phyloP scores from a whole-genome alignment of 2,888 invertebrate genomes.

The Merodon equestris region DNA sequence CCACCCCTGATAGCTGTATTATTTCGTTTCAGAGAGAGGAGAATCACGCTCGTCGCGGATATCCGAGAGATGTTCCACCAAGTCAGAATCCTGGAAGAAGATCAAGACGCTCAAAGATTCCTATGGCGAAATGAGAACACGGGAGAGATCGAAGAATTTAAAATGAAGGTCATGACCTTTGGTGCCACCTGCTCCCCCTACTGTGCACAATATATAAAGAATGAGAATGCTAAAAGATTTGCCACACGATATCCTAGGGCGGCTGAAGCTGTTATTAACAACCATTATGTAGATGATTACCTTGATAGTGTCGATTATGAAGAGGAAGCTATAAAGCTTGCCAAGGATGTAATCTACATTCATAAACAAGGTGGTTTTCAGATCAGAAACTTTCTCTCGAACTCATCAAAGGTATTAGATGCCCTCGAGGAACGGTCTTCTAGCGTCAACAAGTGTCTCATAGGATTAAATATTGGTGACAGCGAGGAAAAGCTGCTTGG shows the following conservation, averaged over 20 bases:
- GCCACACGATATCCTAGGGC: conserved; percentile 16
- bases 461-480: neutral
- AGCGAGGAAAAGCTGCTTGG: conserved; percentile 51
- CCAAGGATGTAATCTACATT: conserved; percentile 8
- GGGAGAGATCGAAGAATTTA: neutral
- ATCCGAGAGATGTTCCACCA: conserved; percentile 20
- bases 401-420: conserved; percentile 19
- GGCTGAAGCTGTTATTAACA: conserved; percentile 16
- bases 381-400: conserved; percentile 67
- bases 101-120: conserved; percentile 14
- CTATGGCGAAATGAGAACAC: neutral
- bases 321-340: conserved; percentile 15
- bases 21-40: neutral
- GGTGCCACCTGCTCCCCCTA: neutral
- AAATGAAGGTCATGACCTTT: conserved; percentile 6
- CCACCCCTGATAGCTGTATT: neutral
- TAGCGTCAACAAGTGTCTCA: neutral
- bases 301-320: conserved; percentile 28
- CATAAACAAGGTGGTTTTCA: conserved; percentile 22
- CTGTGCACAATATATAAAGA: conserved; percentile 3
- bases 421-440: neutral
- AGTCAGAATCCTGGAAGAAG: conserved; percentile 1
- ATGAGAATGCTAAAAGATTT: conserved; percentile 7
- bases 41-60: neutral
- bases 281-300: conserved; percentile 38